Evolutionary conservation across 2,113 vertebrate species (phyloP).

Genomic region (Gobio gobio): DNA sequence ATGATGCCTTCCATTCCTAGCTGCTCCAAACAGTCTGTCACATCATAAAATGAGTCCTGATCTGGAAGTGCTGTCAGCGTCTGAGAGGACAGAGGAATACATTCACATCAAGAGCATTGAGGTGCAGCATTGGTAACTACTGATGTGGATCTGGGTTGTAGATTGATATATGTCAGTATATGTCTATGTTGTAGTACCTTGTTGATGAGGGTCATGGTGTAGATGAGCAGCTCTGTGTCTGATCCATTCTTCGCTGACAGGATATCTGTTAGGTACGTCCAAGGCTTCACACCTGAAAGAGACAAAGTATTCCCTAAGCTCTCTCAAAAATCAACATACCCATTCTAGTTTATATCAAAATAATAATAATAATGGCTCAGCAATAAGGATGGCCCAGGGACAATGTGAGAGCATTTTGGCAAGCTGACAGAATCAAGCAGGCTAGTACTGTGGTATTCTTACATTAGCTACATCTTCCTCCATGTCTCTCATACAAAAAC

Average conservation of each 20-base stretch:
- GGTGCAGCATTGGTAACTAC: not conserved
- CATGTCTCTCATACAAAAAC: not conserved
- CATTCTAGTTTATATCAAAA: not conserved
- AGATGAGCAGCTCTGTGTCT: slow-evolving; percentile 88
- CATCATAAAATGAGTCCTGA: slow-evolving; percentile 95
- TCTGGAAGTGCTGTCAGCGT: slow-evolving; percentile 88
- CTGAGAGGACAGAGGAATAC: slow-evolving; percentile 67
- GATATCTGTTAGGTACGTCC: slow-evolving; percentile 85
- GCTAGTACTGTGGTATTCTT: not conserved
- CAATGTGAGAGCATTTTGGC: not conserved
- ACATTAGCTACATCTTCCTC: not conserved
- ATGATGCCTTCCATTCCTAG: slow-evolving; percentile 89
- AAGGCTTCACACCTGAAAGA: slow-evolving; percentile 77
- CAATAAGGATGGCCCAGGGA: no score
- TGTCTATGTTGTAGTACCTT: slow-evolving; percentile 78
- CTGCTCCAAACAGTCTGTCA: slow-evolving; percentile 91
- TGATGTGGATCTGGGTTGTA: not conserved
- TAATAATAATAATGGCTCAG: not conserved
- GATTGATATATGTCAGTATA: not conserved
- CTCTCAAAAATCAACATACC: not conserved
- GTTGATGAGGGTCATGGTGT: slow-evolving; percentile 91
- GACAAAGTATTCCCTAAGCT: not conserved
- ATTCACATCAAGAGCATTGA: not conserved
- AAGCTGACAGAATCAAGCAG: not conserved
- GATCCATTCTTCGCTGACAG: slow-evolving; percentile 85